Base-by-base conservation (phyloP, 2,113 vertebrate species). In the Sterrhoptilus dennistouni region DNA sequence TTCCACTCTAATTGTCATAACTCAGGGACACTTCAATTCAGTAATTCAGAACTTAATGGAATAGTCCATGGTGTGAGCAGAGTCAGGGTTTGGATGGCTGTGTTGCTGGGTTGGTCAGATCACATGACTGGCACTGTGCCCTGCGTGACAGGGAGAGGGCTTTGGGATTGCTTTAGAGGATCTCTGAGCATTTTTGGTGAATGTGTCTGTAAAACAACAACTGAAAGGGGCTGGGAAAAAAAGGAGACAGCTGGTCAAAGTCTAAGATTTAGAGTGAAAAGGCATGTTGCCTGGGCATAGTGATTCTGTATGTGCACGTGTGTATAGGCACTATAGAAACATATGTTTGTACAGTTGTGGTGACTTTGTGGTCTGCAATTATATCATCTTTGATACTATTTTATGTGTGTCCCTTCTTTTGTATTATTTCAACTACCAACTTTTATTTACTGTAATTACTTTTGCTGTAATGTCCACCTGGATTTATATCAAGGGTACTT, bases 91-190 rank as follows among this genome's bases (percentile, higher is more conserved):
- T 53, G 79, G 36, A 36, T 1, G 0, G 3, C n/a, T 57, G 24
- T 61, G 65, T 57, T 5, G 7, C 9, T 54, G 56, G 33, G 12
- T 53, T 4, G 4, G 27, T 56, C 31, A 57, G 25, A 22, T 78
- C 11, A 8, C 8, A 11, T 0, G 0, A 54, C 27, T 65, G 56
- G 31, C 79, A 83, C 54, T 2, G 0, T 20, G 33, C 57, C 61
- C 40, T 61, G 20, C 0, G 0, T 56, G 57, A 60, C 12, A 80
- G 36, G 63, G 6, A 77, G 44, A 61, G 44, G n/a, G 45, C 59
- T 94, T 72, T 77, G 42, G 63, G 35, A 17, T 52, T 54, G 49
- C 40, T 76, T 57, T 66, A 11, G 72, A 63, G 36, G 20, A 57
- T 53, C 31, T 89, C 68, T 35, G 38, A 63, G 70, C 28, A 9